These are phyloP conservation scores for Pseudomyrmex cubaensis DNA, from an alignment of 1,140 invertebrate species.

Conservation along the genomic window DNA sequence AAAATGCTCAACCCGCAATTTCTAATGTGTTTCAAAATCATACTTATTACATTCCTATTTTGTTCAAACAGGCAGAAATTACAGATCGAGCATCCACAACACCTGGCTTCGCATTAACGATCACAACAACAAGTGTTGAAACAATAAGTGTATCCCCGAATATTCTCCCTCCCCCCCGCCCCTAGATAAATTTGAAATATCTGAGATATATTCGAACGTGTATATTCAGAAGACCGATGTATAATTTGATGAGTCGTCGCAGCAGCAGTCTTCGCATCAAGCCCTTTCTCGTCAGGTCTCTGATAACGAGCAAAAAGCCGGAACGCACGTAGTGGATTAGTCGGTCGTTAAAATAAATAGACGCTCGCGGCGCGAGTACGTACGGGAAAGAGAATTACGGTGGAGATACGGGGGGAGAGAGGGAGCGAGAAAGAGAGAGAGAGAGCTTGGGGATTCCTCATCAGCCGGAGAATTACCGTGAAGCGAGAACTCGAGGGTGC, in stretches of 20 bases:
- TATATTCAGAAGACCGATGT: background rate
- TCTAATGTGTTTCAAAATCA: background rate
- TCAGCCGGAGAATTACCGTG: slow-evolving; percentile 56
- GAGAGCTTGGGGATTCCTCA: slow-evolving; percentile 23
- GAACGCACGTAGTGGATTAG: slow-evolving; percentile 51
- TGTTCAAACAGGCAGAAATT: background rate
- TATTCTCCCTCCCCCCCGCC: background rate
- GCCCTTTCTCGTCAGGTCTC: slow-evolving; percentile 16
- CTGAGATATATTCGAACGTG: background rate
- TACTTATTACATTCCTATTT: slow-evolving; percentile 1
- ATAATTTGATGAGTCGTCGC: slow-evolving; percentile 33
- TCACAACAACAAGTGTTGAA: background rate
- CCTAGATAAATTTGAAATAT: slow-evolving; percentile 11
- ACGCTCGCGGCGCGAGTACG: slow-evolving; percentile 53
- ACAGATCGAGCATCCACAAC: background rate
- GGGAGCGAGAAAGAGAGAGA: background rate
- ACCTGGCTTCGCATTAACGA: background rate
- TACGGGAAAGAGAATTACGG: slow-evolving; percentile 30
- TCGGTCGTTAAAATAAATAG: slow-evolving; percentile 60
- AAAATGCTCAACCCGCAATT: background rate
- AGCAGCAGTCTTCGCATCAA: background rate
- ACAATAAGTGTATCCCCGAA: background rate
- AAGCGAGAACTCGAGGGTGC: slow-evolving; percentile 54
- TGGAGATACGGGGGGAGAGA: background rate
- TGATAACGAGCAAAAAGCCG: slow-evolving; percentile 52